phyloP scores from a whole-genome alignment of 2,888 invertebrate genomes.

The Ceraclea dissimilis region DNA sequence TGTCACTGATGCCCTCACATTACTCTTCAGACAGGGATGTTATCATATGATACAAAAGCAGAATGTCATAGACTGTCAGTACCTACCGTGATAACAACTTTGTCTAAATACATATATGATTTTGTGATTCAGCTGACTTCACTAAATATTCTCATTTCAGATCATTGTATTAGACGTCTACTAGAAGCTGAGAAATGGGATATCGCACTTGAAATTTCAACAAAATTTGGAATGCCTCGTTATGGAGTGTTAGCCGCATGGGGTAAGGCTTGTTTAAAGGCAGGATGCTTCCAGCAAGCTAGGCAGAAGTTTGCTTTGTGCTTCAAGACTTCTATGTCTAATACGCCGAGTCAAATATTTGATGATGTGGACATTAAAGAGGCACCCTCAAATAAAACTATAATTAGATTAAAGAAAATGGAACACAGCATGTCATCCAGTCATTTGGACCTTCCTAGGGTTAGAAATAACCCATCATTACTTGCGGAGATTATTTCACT shows the following conservation, averaged over 20 bases:
- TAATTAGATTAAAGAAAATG: slow-evolving; percentile 30
- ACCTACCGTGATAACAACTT: not conserved
- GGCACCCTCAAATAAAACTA: slow-evolving; percentile 11
- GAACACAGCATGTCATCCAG: slow-evolving; percentile 36
- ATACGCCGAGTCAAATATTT: not conserved
- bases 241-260: slow-evolving; percentile 80
- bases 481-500: slow-evolving; percentile 63
- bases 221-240: slow-evolving; percentile 75
- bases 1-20: slow-evolving; percentile 51
- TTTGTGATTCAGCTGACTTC: no score
- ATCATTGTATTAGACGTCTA: slow-evolving; percentile 62
- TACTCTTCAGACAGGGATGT: slow-evolving; percentile 45
- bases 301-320: slow-evolving; percentile 61
- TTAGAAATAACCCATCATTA: slow-evolving; percentile 57
- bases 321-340: slow-evolving; percentile 33
- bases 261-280: slow-evolving; percentile 76
- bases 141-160: slow-evolving; percentile 33
- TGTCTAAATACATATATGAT: no score
- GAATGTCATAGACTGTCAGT: slow-evolving; percentile 30
- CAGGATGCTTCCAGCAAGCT: slow-evolving; percentile 71
- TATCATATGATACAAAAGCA: slow-evolving; percentile 44
- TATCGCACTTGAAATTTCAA: slow-evolving; percentile 75
- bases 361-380: slow-evolving; percentile 14
- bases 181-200: slow-evolving; percentile 82
- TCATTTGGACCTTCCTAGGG: slow-evolving; percentile 41